Conservation (phyloP, 2,113 vertebrate species). For the Pelmatolapia mariae region DNA sequence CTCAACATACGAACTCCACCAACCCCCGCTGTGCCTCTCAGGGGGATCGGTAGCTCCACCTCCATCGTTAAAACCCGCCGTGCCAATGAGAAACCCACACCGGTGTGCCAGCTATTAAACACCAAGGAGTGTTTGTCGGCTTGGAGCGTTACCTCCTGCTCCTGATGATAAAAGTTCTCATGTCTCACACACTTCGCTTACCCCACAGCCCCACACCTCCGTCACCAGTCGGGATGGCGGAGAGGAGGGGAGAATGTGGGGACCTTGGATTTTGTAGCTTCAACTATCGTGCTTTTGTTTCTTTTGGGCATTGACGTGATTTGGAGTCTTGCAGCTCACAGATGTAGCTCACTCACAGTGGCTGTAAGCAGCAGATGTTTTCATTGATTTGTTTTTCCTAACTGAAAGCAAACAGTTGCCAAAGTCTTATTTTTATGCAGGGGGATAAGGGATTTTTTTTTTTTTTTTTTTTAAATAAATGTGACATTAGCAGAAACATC, state of each 20-base stretch:
- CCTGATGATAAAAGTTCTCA: slow-evolving; percentile 19
- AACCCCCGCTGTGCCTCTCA: slow-evolving; percentile 69
- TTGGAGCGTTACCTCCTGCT: neutral
- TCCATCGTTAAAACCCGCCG: slow-evolving; percentile 73
- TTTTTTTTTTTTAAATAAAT: neutral
- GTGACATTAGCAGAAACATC: slow-evolving; percentile 30
- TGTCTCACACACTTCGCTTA: neutral
- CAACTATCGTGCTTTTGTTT: slow-evolving; percentile 42
- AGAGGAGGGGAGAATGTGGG: neutral
- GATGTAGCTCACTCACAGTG: slow-evolving; percentile 1
- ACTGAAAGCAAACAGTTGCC: slow-evolving; percentile 59
- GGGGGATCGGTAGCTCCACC: slow-evolving; percentile 81
- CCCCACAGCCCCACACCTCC: neutral
- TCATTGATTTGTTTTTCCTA: slow-evolving; percentile 22
- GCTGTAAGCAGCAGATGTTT: slow-evolving; percentile 11
- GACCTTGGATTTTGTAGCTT: slow-evolving; percentile 42
- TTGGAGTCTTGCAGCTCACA: slow-evolving; percentile 23
- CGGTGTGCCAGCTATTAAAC: slow-evolving; percentile 74
- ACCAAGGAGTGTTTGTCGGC: slow-evolving; percentile 21
- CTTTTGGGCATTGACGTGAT: slow-evolving; percentile 44
- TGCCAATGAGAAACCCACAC: slow-evolving; percentile 74
- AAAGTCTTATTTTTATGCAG: slow-evolving; percentile 73
- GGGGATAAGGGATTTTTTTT: slow-evolving; percentile 61
- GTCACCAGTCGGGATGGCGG: neutral
- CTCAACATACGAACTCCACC: slow-evolving; percentile 51